Evolutionary conservation across 2,113 vertebrate genomes (phyloP).

Genomic region (Indicator indicator): DNA sequence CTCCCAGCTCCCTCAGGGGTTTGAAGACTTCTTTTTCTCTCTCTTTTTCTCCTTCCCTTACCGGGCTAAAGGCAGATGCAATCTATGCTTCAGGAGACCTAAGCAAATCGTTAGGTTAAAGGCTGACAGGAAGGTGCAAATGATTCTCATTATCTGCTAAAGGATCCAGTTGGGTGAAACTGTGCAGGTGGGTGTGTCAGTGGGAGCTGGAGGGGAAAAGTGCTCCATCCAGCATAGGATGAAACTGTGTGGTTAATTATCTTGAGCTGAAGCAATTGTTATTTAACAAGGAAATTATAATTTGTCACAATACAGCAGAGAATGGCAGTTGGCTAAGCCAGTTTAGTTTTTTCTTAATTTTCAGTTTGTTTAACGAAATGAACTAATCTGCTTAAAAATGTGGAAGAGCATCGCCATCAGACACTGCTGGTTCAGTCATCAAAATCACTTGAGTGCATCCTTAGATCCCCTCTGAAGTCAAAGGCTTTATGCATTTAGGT

Average conservation of each 20-base stretch:
- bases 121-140: conserved; percentile 62
- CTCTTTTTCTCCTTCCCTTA: not conserved
- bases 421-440: not conserved
- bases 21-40: not conserved
- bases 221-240: conserved; percentile 13
- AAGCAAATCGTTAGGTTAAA: conserved; percentile 45
- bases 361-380: conserved; percentile 32
- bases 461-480: not conserved
- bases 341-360: not conserved
- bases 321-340: conserved; percentile 33
- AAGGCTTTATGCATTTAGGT: not conserved
- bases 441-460: not conserved
- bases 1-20: not conserved
- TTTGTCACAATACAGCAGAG: conserved; percentile 60
- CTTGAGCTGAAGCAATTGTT: conserved; percentile 43
- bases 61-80: not conserved
- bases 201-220: conserved; percentile 40
- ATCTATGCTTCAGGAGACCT: conserved; percentile 4
- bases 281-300: conserved; percentile 67
- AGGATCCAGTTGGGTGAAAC: conserved; percentile 53
- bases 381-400: conserved; percentile 39
- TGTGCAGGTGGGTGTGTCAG: conserved; percentile 51
- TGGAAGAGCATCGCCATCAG: not conserved
- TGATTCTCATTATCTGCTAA: conserved; percentile 56
- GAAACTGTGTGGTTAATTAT: conserved; percentile 66